Conservation (phyloP, 1,140 invertebrate genomes). For the Dendrolimus punctatus region DNA sequence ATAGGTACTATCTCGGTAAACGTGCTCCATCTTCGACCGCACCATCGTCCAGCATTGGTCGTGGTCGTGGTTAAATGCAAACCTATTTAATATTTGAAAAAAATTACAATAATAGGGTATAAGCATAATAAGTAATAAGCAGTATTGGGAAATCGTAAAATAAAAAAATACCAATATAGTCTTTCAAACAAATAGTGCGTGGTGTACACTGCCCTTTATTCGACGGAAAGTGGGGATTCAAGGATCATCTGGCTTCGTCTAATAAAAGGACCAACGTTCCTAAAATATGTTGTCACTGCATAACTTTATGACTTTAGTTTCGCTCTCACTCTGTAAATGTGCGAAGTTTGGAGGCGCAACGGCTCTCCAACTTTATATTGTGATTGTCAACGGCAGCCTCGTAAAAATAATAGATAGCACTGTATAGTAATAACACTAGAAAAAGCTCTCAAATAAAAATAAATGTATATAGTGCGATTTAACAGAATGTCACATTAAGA, state of each 20-base stretch:
- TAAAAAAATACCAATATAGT: too few species aligned
- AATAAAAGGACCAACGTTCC: conserved; percentile 55
- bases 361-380: conserved; percentile 26
- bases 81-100: too few species aligned
- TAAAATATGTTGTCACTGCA: conserved; percentile 68
- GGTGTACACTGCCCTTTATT: too few species aligned
- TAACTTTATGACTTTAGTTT: conserved; percentile 67
- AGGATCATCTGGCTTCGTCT: conserved; percentile 56
- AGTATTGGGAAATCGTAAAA: too few species aligned
- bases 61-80: too few species aligned
- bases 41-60: too few species aligned
- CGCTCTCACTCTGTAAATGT: conserved; percentile 27
- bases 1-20: too few species aligned
- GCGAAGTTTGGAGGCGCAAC: conserved; percentile 37
- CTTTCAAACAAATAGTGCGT: too few species aligned
- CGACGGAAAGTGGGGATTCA: conserved; percentile 38
- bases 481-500: conserved; percentile 42
- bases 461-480: conserved; percentile 6
- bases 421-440: conserved; percentile 3
- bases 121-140: too few species aligned
- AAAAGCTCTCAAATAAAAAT: conserved; percentile 2
- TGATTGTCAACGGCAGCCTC: conserved; percentile 31
- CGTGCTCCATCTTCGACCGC: too few species aligned
- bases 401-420: conserved; percentile 26
- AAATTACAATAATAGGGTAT: too few species aligned